Evolutionary conservation across 2,888 invertebrate species (phyloP), one percentile per base, ranked within the genome.

Genomic region (Sturmia bella): DNA sequence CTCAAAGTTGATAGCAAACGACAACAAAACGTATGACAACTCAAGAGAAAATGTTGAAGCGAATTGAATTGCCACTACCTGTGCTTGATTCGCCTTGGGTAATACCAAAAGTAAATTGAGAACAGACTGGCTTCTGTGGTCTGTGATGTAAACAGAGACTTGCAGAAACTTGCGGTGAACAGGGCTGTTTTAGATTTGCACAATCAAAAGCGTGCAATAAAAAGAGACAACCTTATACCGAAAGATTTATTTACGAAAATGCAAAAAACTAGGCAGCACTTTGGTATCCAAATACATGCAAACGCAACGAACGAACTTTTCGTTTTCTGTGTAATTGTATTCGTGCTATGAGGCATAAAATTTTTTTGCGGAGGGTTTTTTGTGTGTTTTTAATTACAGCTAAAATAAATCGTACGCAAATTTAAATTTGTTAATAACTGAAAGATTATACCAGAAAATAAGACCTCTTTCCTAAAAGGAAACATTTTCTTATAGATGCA

Each of bases 281-380:
- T 41, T 54, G 13, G 19, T 52, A 66, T 39, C 43, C 74, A 79
- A 73, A 80, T 80, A 82, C 84, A 84, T 82, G 72, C 82, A 83
- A 69, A 56, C 61, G 69, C 73, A 68, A 77, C 84, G 84, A 80
- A 77, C 80, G 80, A 66, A 83, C 70, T 80, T 78, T 75, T 85
- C 82, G 83, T 84, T 85, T 86, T 82, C 77, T 75, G 84, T 88
- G 88, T 88, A 85, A 86, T 88, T 88, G 88, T 88, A 88, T 88
- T 88, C 87, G 88, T 88, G 88, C 78, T 81, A 76, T 85, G 85
- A 86, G 86, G 85, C 86, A 87, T 87, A 87, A 87, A 87, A 87
- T 86, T 76, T 52, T 87, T 88, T 88, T 88, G 88, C 88, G 87
- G 88, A 88, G 86, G 85, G 84, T 77, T 82, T 84, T 86, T 81